phyloP scores from a whole-genome alignment of 2,797 vertebrate genomes.

The Lemur catta region DNA sequence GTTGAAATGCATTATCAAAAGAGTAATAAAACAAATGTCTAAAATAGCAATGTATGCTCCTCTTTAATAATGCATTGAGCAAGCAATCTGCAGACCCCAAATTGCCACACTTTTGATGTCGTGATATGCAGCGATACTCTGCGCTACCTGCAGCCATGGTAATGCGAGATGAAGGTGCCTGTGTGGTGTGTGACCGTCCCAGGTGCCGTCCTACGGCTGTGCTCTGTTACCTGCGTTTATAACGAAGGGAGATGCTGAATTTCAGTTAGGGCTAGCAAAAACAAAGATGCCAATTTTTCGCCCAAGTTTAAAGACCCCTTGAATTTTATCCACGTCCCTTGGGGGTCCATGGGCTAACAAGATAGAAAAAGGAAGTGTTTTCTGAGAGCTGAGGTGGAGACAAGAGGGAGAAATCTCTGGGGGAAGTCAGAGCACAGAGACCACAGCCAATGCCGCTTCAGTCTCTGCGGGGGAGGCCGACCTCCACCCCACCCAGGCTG shows the following conservation, averaged over 20 bases:
- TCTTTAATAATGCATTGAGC: not conserved
- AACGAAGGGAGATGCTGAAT: not conserved
- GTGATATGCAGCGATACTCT: fast-evolving
- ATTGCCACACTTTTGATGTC: fast-evolving
- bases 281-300: not conserved
- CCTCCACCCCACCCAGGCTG: fast-evolving
- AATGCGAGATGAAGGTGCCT: fast-evolving
- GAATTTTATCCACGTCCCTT: not conserved
- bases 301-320: not conserved
- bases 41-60: fast-evolving
- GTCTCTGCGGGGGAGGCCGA: fast-evolving
- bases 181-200: not conserved
- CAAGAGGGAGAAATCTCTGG: too few species aligned
- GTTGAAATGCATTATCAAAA: not conserved
- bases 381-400: not conserved
- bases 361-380: fast-evolving
- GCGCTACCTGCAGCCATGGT: fast-evolving
- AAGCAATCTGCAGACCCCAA: too few species aligned
- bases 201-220: fast-evolving
- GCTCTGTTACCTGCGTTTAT: too few species aligned
- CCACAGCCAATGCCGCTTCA: fast-evolving
- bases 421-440: fast-evolving
- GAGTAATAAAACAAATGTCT: not conserved
- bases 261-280: not conserved
- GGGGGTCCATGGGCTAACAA: not conserved